Base-by-base conservation (phyloP, 2,888 invertebrate genomes). In the Nomada hirtipes region DNA sequence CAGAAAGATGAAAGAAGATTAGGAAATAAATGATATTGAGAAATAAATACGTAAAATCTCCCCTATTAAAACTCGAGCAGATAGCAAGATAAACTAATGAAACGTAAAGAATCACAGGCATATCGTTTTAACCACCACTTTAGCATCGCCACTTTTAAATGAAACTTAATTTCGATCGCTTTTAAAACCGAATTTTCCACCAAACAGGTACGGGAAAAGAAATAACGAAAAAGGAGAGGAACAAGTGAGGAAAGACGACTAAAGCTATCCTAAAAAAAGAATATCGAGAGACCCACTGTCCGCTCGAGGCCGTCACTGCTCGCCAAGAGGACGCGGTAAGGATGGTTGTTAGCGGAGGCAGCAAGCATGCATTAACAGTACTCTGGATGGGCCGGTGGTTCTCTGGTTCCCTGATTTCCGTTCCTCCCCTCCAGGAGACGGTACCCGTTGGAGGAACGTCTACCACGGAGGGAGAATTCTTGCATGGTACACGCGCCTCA, bases 361-460 rank as follows among this genome's bases (percentile, higher is more conserved):
- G 86, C 86, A 87, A 93, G 92, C 93, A 93, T 93, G 93, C 92
- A 93, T 93, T 93, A 93, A 93, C 93, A 93, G 93, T 93, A 92
- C 93, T 93, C 92, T 89, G 90, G 90, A 92, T 91, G 90, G 91
- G 89, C 90, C 90, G 89, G 89, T 88, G 87, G 84, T 89, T 90
- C 91, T 90, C 89, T 87, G 89, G 79, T 89, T 89, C 79, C 85
- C 79, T 82, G 74, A 68, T 89, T 86, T 86, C 88, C 80, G 83
- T 87, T 85, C 82, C 85, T 83, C 88, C 87, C 86, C 87, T 84
- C 67, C 82, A 76, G 81, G 57, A 64, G 81, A 83, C 68, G 65
- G 60, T 76, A 60, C 75, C 79, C 65, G 78, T 75, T 71, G 63
- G 68, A 76, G 70, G 76, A 81, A 63, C 74, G 77, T 80, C 73